phyloP scores from a whole-genome alignment of 2,113 vertebrate species.

The Gymnogyps californianus region DNA sequence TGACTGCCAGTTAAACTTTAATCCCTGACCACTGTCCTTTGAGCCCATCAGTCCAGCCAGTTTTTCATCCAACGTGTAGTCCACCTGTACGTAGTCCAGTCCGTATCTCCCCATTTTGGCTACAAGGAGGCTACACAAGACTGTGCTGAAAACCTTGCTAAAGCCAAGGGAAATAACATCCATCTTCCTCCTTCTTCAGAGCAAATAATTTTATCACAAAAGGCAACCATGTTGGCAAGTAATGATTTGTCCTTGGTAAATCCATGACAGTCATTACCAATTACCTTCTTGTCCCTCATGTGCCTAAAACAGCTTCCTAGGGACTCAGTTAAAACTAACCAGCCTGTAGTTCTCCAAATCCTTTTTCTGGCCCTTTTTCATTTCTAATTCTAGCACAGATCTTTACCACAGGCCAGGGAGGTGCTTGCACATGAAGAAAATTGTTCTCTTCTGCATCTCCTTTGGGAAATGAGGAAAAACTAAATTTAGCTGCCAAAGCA shows the following conservation, averaged over 20 bases:
- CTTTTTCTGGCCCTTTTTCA: neutral
- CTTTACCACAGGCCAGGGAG: neutral
- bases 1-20: neutral
- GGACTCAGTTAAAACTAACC: neutral
- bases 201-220: neutral
- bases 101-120: neutral
- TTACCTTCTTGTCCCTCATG: neutral
- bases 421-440: neutral
- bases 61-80: neutral
- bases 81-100: neutral
- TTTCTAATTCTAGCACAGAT: neutral
- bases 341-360: neutral
- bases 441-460: neutral
- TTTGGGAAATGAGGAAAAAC: neutral
- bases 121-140: neutral
- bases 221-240: neutral
- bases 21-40: neutral
- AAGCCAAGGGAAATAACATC: neutral
- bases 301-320: neutral
- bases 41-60: neutral
- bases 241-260: neutral
- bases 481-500: neutral
- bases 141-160: neutral
- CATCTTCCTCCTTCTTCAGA: neutral
- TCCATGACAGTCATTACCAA: neutral